phyloP scores from a whole-genome alignment of 2,888 invertebrate genomes.

The Chorisops tibialis region DNA sequence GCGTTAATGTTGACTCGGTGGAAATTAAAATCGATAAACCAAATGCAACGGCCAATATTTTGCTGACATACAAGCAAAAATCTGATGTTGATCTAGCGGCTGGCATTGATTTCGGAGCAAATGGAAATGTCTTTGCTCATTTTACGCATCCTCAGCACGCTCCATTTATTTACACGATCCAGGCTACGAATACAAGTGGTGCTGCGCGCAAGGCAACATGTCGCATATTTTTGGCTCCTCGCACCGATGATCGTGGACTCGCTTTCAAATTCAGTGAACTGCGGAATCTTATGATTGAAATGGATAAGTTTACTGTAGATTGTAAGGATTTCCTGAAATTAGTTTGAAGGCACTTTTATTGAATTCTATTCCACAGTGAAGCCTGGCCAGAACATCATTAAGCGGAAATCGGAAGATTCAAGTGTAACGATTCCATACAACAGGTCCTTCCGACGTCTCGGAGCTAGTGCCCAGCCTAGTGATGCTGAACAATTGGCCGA shows the following conservation, averaged over 20 bases:
- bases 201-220: conserved; percentile 58
- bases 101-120: conserved; percentile 74
- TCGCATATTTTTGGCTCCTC: conserved; percentile 66
- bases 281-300: conserved; percentile 61
- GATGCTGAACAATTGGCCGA: conserved; percentile 51
- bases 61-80: conserved; percentile 75
- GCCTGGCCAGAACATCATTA: conserved; percentile 65
- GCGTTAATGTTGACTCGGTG: conserved; percentile 36
- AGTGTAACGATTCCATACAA: conserved; percentile 81
- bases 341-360: background rate
- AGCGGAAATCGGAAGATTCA: conserved; percentile 65
- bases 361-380: conserved; percentile 56
- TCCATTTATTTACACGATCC: conserved; percentile 64
- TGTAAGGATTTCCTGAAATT: conserved; percentile 53
- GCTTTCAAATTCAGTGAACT: conserved; percentile 59
- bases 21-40: conserved; percentile 38
- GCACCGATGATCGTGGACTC: conserved; percentile 62
- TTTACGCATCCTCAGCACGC: conserved; percentile 77
- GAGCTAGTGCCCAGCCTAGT: conserved; percentile 55
- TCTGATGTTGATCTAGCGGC: conserved; percentile 76
- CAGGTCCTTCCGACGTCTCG: conserved; percentile 71
- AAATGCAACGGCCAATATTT: conserved; percentile 53
- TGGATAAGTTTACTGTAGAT: conserved; percentile 63
- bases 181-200: conserved; percentile 57
- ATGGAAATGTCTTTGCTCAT: conserved; percentile 67